Evolutionary conservation across 2,797 vertebrate genomes (phyloP), one percentile per base, ranked within the genome.

Genomic region (Mionectes olivaceus): DNA sequence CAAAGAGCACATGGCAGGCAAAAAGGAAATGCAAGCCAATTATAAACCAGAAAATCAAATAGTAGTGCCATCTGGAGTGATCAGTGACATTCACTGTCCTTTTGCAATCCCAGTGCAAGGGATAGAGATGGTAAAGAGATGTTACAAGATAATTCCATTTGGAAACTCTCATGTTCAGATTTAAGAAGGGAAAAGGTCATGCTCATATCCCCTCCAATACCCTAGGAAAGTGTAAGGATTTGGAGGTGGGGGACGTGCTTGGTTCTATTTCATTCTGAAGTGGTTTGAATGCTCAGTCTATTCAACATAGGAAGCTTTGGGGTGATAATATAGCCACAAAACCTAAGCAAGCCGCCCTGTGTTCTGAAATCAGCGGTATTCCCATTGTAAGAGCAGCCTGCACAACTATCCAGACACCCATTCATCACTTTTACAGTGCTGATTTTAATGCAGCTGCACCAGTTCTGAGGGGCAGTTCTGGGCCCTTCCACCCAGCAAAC

Each of bases 21-120:
- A 15, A 18, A 43, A 63, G 52, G 75, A 93, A 92, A 87, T 39
- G 21, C 7, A 44, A 74, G 59, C 68, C 74, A 94, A 47, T 82
- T 84, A 89, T 27, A 61, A 65, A 76, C 21, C 55, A 87, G 63
- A 41, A 89, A 82, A 92, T 60, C 78, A 86, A 95, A 86, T 6
- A 89, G 52, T 64, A 92, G 27, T 77, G 49, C 68, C 82, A 80
- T 60, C 67, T 92, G 82, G 37, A 68, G 33, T 53, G 65, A 80
- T 56, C 70, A 25, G 12, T 74, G 53, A 59, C 55, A 61, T n/a
- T 73, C 87, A 56, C 22, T 82, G 9, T 33, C 47, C 1, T 0
- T 44, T 41, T 60, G 79, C 55, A 77, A 80, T 39, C 32, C 43
- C n/a, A 19, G 19, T 28, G 57, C 46, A 83, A 89, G 84, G 47